These are phyloP conservation scores for Alethe diademata DNA, from an alignment of 2,113 vertebrate species.

Conservation along the genomic window DNA sequence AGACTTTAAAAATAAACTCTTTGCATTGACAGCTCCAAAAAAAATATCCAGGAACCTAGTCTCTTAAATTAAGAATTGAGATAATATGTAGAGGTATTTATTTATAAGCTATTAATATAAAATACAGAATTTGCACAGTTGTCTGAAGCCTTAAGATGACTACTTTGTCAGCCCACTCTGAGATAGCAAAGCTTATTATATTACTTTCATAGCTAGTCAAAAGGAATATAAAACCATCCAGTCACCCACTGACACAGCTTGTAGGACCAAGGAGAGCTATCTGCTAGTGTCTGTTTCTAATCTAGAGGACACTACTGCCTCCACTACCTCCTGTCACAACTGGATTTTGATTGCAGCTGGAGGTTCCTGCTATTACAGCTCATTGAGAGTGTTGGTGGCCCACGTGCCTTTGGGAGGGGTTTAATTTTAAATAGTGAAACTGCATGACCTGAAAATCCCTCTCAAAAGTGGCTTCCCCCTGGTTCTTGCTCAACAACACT, in stretches of 20 bases:
- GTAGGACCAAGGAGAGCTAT: background rate
- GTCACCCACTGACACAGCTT: background rate
- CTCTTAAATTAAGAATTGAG: background rate
- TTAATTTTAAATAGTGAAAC: background rate
- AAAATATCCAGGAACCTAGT: background rate
- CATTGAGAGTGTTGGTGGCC: accelerated
- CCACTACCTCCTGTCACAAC: background rate
- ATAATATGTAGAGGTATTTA: background rate
- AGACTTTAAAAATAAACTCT: background rate
- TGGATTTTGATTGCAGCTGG: background rate
- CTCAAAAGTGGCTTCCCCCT: background rate
- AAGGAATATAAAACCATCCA: background rate
- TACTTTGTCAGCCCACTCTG: background rate
- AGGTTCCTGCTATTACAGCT: background rate
- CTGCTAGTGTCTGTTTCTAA: background rate
- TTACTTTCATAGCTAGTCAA: background rate
- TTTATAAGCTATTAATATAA: background rate
- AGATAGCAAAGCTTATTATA: background rate
- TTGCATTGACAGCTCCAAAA: background rate
- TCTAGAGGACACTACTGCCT: background rate
- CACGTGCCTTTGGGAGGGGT: background rate
- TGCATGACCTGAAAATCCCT: background rate
- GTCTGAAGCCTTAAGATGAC: background rate
- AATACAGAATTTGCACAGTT: background rate
- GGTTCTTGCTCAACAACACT: background rate